Evolutionary conservation across 2,888 invertebrate genomes (phyloP).

Genomic region (Scelioninae gen. 1): DNA sequence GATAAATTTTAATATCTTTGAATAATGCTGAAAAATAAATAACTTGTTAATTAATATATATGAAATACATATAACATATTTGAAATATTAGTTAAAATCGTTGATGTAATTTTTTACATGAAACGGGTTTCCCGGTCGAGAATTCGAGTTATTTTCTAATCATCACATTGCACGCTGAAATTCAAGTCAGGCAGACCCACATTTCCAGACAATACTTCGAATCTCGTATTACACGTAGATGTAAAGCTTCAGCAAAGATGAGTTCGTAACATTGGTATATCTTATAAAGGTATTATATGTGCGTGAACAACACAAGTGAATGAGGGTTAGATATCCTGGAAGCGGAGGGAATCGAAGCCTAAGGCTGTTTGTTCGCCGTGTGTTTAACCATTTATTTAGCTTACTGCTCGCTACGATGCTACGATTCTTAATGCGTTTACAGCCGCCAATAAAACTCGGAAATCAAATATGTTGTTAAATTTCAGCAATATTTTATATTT

Average conservation of each 20-base stretch:
- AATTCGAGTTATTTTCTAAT: constrained; percentile 48
- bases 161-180: constrained; percentile 55
- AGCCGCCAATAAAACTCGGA: constrained; percentile 42
- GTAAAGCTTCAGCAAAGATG: constrained; percentile 66
- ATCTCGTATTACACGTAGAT: constrained; percentile 68
- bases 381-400: constrained; percentile 68
- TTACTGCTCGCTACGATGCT: constrained; percentile 51
- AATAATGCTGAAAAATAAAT: too few species aligned
- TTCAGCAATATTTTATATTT: constrained; percentile 21
- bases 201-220: constrained; percentile 63
- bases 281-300: constrained; percentile 44
- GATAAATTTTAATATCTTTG: too few species aligned
- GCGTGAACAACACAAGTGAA: constrained; percentile 48
- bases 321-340: constrained; percentile 60
- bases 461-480: constrained; percentile 37
- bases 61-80: too few species aligned
- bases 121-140: not conserved
- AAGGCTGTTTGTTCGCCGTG: constrained; percentile 67
- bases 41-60: too few species aligned
- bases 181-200: constrained; percentile 64
- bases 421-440: constrained; percentile 60
- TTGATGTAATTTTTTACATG: not conserved
- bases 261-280: constrained; percentile 61
- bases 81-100: too few species aligned
- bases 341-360: constrained; percentile 60